These are phyloP conservation scores for Cricetomys ansorgei DNA, from an alignment of 2,113 vertebrate species.

Conservation along the genomic window DNA sequence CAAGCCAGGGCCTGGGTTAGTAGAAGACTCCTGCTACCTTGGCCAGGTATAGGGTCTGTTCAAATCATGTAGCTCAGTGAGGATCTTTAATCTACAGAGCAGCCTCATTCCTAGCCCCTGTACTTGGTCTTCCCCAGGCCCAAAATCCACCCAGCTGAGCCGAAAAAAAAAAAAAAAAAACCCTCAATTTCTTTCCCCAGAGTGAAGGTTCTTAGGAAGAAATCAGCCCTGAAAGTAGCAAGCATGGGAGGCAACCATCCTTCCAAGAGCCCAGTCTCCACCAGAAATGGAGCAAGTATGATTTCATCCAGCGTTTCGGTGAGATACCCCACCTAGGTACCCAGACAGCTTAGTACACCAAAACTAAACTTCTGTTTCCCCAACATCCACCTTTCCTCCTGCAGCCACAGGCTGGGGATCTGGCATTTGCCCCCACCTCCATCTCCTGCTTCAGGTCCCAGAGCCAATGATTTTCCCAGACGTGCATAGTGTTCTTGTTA, in stretches of 20 bases:
- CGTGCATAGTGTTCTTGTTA: neutral
- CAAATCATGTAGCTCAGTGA: neutral
- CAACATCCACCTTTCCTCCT: neutral
- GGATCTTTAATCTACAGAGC: neutral
- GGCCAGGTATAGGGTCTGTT: neutral
- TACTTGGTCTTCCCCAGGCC: too few relatives aligned
- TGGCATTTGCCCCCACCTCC: too few relatives aligned
- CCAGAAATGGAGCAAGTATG: neutral
- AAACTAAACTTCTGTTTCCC: neutral
- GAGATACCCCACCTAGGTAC: neutral
- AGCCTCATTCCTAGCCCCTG: neutral
- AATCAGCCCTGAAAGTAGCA: accelerated
- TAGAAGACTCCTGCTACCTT: neutral
- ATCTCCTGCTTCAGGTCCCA: neutral
- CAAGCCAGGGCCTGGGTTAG: accelerated
- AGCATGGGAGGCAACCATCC: accelerated
- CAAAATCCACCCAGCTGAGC: accelerated
- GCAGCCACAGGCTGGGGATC: neutral
- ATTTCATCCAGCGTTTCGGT: neutral
- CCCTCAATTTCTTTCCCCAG: neutral
- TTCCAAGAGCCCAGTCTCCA: accelerated
- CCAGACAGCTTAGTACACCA: too few relatives aligned
- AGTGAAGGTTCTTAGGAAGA: slow-evolving; percentile 14
- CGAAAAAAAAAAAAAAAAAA: neutral
- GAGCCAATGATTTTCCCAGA: neutral